Evolutionary conservation across 2,113 vertebrate genomes (phyloP).

Genomic region (Aspiorhynchus laticeps): DNA sequence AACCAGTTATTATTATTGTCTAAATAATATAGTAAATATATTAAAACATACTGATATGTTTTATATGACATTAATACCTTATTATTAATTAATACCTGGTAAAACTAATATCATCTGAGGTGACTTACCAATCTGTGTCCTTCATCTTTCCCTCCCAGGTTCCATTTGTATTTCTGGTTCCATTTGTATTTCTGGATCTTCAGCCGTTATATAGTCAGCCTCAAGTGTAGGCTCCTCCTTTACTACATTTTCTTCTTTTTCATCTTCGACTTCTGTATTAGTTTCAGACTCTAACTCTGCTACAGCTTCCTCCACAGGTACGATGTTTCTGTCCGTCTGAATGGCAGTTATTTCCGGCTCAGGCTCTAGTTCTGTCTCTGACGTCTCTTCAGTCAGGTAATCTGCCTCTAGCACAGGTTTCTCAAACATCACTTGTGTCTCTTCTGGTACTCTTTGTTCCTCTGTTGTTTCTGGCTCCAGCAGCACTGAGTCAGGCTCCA

Average conservation of each 20-base stretch:
- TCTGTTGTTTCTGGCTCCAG: constrained; percentile 3
- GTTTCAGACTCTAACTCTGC: not conserved
- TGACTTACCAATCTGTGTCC: not conserved
- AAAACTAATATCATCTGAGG: not conserved
- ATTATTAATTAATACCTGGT: too few relatives aligned
- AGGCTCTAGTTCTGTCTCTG: not conserved
- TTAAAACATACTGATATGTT: too few relatives aligned
- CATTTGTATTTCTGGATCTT: too few relatives aligned
- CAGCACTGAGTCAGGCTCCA: not conserved
- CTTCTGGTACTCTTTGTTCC: constrained; percentile 1
- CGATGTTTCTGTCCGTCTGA: not conserved
- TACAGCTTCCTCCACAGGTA: constrained; percentile 26
- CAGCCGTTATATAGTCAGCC: too few relatives aligned
- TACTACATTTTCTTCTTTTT: not conserved
- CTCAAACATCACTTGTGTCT: constrained; percentile 1
- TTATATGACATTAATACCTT: constrained; percentile 54
- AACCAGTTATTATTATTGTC: too few relatives aligned
- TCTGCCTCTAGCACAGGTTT: not conserved
- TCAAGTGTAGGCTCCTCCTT: too few relatives aligned
- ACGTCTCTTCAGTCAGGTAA: not conserved
- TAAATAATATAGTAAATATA: too few relatives aligned
- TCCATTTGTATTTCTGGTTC: not conserved
- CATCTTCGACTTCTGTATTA: too few relatives aligned
- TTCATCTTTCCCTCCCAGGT: too few relatives aligned
- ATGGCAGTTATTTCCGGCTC: not conserved